phyloP scores from a whole-genome alignment of 2,888 invertebrate genomes.

The Scelioninae gen. 2 region DNA sequence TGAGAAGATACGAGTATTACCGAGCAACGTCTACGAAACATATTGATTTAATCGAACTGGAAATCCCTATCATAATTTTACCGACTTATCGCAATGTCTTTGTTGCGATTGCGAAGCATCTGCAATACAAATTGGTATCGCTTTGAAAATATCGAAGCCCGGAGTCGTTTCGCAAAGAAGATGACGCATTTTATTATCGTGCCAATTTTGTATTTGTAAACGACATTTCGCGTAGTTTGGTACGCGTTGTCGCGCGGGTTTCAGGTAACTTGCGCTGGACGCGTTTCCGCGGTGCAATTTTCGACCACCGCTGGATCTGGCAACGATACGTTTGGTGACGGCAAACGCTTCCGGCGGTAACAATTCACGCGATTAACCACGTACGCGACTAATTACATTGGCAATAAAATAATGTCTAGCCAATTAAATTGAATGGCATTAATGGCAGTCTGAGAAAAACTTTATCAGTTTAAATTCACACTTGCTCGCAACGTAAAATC shows the following conservation, averaged over 20 bases:
- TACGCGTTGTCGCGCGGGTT: conserved; percentile 17
- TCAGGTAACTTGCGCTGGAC: conserved; percentile 4
- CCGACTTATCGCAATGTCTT: no score
- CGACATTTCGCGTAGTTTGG: neutral
- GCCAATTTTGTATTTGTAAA: conserved; percentile 9
- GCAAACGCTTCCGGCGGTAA: conserved; percentile 16
- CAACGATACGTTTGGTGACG: conserved; percentile 26
- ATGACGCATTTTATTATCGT: neutral
- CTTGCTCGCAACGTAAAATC: no score
- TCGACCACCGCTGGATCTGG: neutral
- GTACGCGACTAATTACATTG: neutral
- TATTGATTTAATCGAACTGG: no score
- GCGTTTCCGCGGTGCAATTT: conserved; percentile 6
- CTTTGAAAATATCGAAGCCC: no score
- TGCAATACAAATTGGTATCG: no score
- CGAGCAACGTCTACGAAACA: no score
- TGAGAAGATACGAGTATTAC: no score
- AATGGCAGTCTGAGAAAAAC: no score
- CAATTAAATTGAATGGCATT: neutral
- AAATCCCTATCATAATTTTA: no score
- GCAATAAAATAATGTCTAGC: neutral
- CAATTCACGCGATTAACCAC: conserved; percentile 3
- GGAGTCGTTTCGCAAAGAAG: conserved; percentile 22
- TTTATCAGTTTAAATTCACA: no score
- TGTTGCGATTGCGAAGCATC: no score